These are phyloP conservation scores for Galerucella pusilla DNA, from an alignment of 2,888 invertebrate species.

Conservation along the genomic window DNA sequence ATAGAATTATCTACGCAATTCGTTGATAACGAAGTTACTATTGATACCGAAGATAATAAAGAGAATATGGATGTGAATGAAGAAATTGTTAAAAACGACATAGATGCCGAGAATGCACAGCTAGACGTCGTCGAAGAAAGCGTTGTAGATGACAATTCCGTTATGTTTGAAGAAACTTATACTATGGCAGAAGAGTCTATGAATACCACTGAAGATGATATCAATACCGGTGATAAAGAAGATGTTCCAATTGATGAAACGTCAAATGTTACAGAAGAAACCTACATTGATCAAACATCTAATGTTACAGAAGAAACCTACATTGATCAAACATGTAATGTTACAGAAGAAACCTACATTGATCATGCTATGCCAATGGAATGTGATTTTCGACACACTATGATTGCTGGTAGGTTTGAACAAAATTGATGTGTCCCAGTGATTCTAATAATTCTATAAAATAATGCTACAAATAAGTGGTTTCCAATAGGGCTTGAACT, in stretches of 20 bases:
- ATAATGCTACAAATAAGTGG: too few relatives aligned
- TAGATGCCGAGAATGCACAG: neutral
- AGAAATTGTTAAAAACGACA: neutral
- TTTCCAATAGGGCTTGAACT: neutral
- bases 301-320: neutral
- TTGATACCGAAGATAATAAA: neutral
- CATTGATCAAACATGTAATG: neutral
- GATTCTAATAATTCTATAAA: too few relatives aligned
- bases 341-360: neutral
- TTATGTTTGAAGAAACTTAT: neutral
- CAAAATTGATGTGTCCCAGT: too few relatives aligned
- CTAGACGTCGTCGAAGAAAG: neutral
- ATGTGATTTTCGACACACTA: neutral
- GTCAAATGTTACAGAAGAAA: neutral
- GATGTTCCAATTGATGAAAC: neutral
- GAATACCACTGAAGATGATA: neutral
- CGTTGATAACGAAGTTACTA: neutral
- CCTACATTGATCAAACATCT: too few relatives aligned
- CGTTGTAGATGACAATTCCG: neutral
- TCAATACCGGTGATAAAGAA: neutral
- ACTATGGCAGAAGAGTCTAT: neutral
- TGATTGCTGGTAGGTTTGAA: neutral
- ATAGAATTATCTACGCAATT: neutral
- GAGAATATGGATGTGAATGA: neutral
- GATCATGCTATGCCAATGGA: neutral